Evolutionary conservation across 2,113 vertebrate species (phyloP), one percentile per base, ranked within the genome.

Genomic region (Promerops cafer): DNA sequence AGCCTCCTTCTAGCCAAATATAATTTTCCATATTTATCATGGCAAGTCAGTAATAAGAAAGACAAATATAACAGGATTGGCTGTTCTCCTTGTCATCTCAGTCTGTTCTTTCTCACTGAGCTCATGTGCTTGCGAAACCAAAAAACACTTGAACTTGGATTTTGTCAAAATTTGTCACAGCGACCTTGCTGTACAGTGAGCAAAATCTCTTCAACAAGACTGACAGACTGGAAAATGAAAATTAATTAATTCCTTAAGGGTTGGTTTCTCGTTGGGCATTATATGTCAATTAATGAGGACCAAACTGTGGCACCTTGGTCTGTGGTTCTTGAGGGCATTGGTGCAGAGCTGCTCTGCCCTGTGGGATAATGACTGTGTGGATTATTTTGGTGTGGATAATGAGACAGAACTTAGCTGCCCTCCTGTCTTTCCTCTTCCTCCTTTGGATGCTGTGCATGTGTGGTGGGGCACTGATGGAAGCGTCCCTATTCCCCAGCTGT

Each of bases 1-100:
- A 95, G 93, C 85, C 90, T 94, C 92, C 95, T 95, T 88, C 94
- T 94, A 97, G 94, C 94, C 95, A 93, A 97, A 97, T 94, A 95
- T 94, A 97, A 93, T 95, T 94, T 96, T 97, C 95, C 94, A 96
- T 96, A 97, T 97, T 95, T 95, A 94, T 93, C 94, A 77, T 88
- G 92, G 96, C 90, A 96, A 96, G 94, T 83, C 88, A 90, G 95
- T 94, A 95, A 92, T 96, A 97, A 93, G 94, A 95, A 96, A 94
- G 96, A 82, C 84, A 97, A 97, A 91, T 93, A 87, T 94, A 96
- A 96, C 90, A 85, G 88, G 95, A 96, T 96, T 97, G 94, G 95
- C 92, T 96, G 87, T 91, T 93, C 94, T 82, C 70, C 90, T 96
- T 90, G 92, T 78, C 14, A 7, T 91, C 90, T 87, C 95, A 93